Base-by-base conservation (phyloP, 2,797 vertebrate genomes). In the Manis pentadactyla region DNA sequence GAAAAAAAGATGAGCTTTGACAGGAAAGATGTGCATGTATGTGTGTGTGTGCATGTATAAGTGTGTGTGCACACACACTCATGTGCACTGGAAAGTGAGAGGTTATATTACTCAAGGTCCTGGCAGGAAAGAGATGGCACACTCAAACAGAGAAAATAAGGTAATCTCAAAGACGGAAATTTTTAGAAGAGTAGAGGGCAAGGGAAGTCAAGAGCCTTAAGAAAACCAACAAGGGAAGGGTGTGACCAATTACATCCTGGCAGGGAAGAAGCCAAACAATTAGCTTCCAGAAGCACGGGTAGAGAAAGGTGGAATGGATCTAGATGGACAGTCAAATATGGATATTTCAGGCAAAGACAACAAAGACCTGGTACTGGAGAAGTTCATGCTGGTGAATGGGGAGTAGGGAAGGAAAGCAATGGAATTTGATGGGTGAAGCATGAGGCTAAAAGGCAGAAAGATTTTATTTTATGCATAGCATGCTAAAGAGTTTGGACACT, bases 1-100 rank as follows among this genome's bases (percentile, higher is more conserved):
- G 73, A 63, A 79, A 71, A 85, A 71, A 23, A 85, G 29, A 55
- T 78, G 53, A 18, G 23, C 61, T 49, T 78, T 55, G 34, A 86
- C 10, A 79, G 57, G 34, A 90, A 84, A 37, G 17, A 53, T 25
- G 13, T 27, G 55, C 61, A 39, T 49, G 21, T 59, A 19, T 61
- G 29, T 77, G 13, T 42, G 34, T 2, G 14, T 18, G 23, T 17
- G 0, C 5, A 27, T 2, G 7, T 11, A 4, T 23, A 39, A 39
- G 46, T 74, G 25, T 49, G 42, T 21, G 15, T 7, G 21, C 5
- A 4, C 2, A 4, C 13, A 57, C 21, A 78, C 53, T 39, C 37
- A 2, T 8, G 12, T 46, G 34, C 29, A 17, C 4, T 74, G 23
- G 57, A 42, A 82, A 19, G 27, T 29, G 15, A 34, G 11, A 23